Conservation (phyloP, 2,888 invertebrate genomes). For the Sesamia inferens region DNA sequence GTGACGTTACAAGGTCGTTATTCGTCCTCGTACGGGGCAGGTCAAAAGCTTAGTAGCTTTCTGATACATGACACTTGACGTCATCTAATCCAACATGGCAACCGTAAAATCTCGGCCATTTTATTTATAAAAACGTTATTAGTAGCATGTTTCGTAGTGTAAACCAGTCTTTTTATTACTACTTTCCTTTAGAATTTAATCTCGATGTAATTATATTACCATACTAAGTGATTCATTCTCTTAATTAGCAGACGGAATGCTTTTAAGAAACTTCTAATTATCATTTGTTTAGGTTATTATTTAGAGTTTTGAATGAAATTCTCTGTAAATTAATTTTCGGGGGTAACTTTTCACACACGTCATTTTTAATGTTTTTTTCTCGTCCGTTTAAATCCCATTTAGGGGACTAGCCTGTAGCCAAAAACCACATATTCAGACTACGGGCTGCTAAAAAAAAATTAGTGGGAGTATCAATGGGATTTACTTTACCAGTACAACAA, state of each 20-base stretch:
- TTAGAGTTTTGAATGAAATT: conserved; percentile 19
- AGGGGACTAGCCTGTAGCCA: not conserved
- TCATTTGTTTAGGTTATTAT: conserved; percentile 42
- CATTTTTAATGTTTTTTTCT: no score
- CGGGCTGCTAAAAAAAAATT: no score
- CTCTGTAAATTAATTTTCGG: not conserved
- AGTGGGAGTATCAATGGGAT: no score
- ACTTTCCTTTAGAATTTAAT: conserved; percentile 61
- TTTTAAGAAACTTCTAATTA: conserved; percentile 40
- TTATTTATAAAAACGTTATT: conserved; percentile 47
- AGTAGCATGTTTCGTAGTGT: conserved; percentile 41
- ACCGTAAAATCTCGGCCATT: conserved; percentile 41
- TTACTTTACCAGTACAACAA: no score
- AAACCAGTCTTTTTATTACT: conserved; percentile 55
- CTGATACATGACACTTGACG: conserved; percentile 40
- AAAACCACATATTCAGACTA: not conserved
- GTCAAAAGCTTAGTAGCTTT: conserved; percentile 52
- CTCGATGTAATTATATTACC: conserved; percentile 57
- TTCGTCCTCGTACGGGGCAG: conserved; percentile 56
- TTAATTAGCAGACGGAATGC: conserved; percentile 48
- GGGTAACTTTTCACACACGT: no score
- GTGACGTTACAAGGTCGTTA: conserved; percentile 61
- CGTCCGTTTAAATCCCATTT: not conserved
- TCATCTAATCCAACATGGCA: conserved; percentile 43
- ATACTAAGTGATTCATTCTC: conserved; percentile 61